Evolutionary conservation across 2,797 vertebrate genomes (phyloP), one percentile per base, ranked within the genome.

Genomic region (Nothura maculosa): DNA sequence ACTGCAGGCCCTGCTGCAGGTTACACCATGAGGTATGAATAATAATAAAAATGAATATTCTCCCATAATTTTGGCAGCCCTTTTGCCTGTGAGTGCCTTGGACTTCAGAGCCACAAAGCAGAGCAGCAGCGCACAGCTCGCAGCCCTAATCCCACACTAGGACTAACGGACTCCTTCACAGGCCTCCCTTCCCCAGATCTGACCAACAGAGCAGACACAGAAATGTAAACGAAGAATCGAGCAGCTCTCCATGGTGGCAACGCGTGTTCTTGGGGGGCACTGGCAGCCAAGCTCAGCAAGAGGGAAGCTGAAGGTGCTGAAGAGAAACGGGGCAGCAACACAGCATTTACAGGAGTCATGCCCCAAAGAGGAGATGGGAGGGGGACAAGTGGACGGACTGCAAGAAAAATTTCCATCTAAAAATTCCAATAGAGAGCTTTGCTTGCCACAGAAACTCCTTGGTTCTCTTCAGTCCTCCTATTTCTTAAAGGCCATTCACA

Each of bases 291-390:
- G 60, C 32, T 87, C 52, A 94, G 43, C 52, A 90, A 20, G 62
- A 61, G 81, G n/a, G 36, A 62, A 78, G n/a, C 19, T 78, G 45
- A 40, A 70, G 32, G 38, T 43, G 60, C 43, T 80, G 85, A 64
- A 91, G 30, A 78, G 66, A 78, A 88, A 64, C 16, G 27, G 2
- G 4, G 24, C 2, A 22, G 11, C 14, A 77, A 40, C 1, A 22
- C 16, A 38, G 30, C 20, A 67, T 34, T 69, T 80, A 69, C 70
- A 83, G 9, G 22, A 54, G 3, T 30, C 7, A 11, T 1, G 17
- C 1, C 25, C 11, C 2, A 38, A 20, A 38, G 34, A 43, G 6
- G 0, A 2, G 1, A 22, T 0, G 12, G 3, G 2, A 5, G 2
- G 4, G 4, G 8, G 7, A 0, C 48, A 4, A 73, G 12, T 25